Base-by-base conservation (phyloP, 2,797 vertebrate species). In the Geotrypetes seraphini region DNA sequence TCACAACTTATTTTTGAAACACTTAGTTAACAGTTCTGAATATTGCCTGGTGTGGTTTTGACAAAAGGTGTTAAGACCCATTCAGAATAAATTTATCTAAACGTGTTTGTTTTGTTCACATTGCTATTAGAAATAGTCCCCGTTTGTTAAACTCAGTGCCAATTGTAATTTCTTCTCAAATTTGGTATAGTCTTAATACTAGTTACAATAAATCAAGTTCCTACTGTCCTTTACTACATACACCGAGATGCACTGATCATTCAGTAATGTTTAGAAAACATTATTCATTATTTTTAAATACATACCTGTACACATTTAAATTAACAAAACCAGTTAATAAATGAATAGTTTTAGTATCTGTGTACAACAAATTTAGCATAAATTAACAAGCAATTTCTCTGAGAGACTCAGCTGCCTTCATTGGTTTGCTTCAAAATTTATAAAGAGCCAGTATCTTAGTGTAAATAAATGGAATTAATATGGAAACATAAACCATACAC, bases 371-470 rank as follows among this genome's bases (percentile, higher is more conserved):
- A 63, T 71, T 69, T 66, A 62, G 56, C 60, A 54, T 61, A 67
- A 59, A 64, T 63, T 64, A 47, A 74, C 68, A 72, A 65, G 50
- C 34, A 60, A 62, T 50, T 30, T 36, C 38, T 36, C 40, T 17
- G 12, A 57, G 39, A 48, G 51, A 66, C 62, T 75, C 71, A 78
- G 65, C 69, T 79, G 55, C 66, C 45, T 52, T 71, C 59, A 43
- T 44, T 64, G 65, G 60, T 68, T 78, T 75, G 68, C 69, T 72
- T 76, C 67, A 73, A 69, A 75, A 66, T 62, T 51, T 55, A 24
- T 61, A 69, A 50, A 57, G 72, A 80, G 74, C 80, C 60, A 63
- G 10, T 61, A 53, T 57, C 45, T 73, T 57, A 26, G 49, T 53
- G 43, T 58, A 71, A 75, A 54, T 66, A 72, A 69, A 72, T 46